Evolutionary conservation across 2,888 invertebrate species (phyloP).

Genomic region (Pyrrhia umbra): DNA sequence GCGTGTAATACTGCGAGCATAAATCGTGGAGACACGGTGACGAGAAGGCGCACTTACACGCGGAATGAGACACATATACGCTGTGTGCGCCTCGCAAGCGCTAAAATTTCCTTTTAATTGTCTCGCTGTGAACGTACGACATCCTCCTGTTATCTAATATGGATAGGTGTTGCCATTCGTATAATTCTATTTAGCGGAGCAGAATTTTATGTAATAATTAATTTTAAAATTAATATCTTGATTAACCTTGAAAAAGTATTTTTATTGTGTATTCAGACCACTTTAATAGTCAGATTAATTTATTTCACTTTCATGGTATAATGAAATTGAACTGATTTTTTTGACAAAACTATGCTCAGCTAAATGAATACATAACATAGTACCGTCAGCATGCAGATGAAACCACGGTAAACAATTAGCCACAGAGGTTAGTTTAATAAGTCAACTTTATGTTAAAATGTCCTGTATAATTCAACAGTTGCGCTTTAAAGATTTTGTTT

Average conservation of each 20-base stretch:
- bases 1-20: slow-evolving; percentile 88
- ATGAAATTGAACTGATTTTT: too few species aligned
- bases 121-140: slow-evolving; percentile 75
- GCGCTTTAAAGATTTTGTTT: background rate
- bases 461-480: background rate
- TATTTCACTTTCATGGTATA: background rate
- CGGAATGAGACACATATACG: slow-evolving; percentile 83
- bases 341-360: too few species aligned
- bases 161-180: slow-evolving; percentile 38
- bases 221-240: background rate
- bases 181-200: slow-evolving; percentile 37
- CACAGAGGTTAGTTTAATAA: background rate
- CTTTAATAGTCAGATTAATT: too few species aligned
- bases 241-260: background rate
- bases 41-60: slow-evolving; percentile 84
- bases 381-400: background rate
- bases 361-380: too few species aligned
- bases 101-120: slow-evolving; percentile 85
- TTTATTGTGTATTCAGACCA: too few species aligned
- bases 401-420: background rate
- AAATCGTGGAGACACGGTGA: slow-evolving; percentile 87
- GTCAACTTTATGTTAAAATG: background rate
- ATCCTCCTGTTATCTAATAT: slow-evolving; percentile 55
- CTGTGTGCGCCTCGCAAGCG: slow-evolving; percentile 69
- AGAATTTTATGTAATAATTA: slow-evolving; percentile 8